Evolutionary conservation across 2,113 vertebrate genomes (phyloP).

Genomic region (Myotis yumanensis): DNA sequence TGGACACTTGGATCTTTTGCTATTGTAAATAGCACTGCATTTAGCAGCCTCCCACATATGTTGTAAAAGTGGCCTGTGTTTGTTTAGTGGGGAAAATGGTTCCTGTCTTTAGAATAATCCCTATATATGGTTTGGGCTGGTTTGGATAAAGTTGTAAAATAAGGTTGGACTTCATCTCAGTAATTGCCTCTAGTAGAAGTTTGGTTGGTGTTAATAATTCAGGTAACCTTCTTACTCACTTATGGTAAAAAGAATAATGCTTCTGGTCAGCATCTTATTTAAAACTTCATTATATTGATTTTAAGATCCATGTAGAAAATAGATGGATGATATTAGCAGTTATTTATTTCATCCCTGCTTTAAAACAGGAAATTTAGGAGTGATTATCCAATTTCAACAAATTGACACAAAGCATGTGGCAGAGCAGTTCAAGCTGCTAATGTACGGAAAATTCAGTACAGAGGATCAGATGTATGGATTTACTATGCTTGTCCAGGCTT

Average conservation of each 20-base stretch:
- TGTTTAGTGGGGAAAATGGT: not conserved
- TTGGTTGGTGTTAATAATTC: constrained; percentile 30
- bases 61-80: not conserved
- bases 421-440: not conserved
- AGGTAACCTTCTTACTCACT: not conserved
- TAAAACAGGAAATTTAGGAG: not conserved
- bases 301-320: constrained; percentile 22
- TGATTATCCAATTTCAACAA: constrained; percentile 17
- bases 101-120: not conserved
- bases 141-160: not conserved
- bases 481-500: not conserved
- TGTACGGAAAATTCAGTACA: not conserved
- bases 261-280: constrained; percentile 11
- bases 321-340: not conserved
- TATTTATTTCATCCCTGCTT: constrained; percentile 28
- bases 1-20: not conserved
- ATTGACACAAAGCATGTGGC: not conserved
- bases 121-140: not conserved
- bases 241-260: constrained; percentile 19
- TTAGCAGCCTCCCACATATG: not conserved
- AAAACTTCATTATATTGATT: not conserved
- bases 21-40: not conserved
- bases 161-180: not conserved
- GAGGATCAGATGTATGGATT: not conserved
- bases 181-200: not conserved